Percentiles rank a stretch among this genome's conserved stretches.
Evolutionary conservation across 2,888 invertebrate genomes (phyloP).

Genomic region (Choreutis nemorana): DNA sequence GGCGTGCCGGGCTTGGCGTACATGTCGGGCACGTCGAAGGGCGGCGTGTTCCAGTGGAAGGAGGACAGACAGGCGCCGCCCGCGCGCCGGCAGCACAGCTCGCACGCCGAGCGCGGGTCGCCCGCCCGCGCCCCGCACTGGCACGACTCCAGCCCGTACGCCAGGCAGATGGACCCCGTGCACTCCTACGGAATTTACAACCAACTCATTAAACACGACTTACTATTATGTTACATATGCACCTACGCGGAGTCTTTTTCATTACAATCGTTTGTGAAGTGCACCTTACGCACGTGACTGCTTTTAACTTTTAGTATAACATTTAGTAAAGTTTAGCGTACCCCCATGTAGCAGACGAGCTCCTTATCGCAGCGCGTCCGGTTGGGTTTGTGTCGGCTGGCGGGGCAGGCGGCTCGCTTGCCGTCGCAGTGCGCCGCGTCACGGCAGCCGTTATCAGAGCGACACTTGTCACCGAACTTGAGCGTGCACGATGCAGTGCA

Average conservation of each 20-base stretch:
- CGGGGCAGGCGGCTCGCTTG: conserved; percentile 87
- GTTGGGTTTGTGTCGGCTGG: conserved; percentile 90
- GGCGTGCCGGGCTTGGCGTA: conserved; percentile 94
- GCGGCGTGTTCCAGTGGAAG: conserved; percentile 88
- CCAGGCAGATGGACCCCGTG: conserved; percentile 97
- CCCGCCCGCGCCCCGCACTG: conserved; percentile 84
- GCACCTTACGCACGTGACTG: neutral
- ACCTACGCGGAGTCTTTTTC: neutral
- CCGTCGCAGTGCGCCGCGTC: conserved; percentile 94
- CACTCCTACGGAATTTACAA: conserved; percentile 73
- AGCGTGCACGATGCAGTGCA: conserved; percentile 88
- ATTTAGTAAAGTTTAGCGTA: conserved; percentile 49
- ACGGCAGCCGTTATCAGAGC: conserved; percentile 92
- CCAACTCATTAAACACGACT: neutral
- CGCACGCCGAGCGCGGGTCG: conserved; percentile 89
- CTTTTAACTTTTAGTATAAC: neutral
- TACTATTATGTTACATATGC: neutral
- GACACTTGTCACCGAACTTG: conserved; percentile 87
- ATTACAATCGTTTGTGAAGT: neutral
- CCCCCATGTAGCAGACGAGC: conserved; percentile 97
- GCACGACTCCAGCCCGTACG: conserved; percentile 95
- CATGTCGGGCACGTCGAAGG: conserved; percentile 93
- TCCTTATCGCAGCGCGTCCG: conserved; percentile 96
- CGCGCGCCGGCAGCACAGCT: conserved; percentile 89
- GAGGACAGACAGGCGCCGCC: conserved; percentile 88